Evolutionary conservation across 1,140 invertebrate genomes (phyloP).

Genomic region (Stegodyphus mimosarum): DNA sequence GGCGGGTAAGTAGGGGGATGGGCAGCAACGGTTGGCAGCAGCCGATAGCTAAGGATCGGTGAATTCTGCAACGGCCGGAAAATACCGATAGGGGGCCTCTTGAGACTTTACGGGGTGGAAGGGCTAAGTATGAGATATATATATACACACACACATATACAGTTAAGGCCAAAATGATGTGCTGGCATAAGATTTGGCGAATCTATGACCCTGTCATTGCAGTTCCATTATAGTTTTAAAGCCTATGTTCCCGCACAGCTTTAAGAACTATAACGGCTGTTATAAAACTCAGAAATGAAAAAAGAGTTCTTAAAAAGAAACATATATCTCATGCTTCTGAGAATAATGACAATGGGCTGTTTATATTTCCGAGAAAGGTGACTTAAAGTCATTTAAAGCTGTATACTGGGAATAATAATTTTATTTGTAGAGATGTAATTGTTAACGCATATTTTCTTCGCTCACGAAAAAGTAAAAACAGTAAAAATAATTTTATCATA

Average conservation of each 20-base stretch:
- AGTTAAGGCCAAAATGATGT: slow-evolving; percentile 32
- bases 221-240: slow-evolving; percentile 24
- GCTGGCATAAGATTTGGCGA: slow-evolving; percentile 28
- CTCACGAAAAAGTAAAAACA: no score
- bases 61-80: slow-evolving; percentile 54
- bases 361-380: no score
- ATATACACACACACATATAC: slow-evolving; percentile 32
- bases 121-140: slow-evolving; percentile 40
- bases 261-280: slow-evolving; percentile 36
- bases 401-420: no score
- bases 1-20: background rate
- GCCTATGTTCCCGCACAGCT: background rate
- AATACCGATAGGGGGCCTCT: slow-evolving; percentile 45
- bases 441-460: no score
- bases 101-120: slow-evolving; percentile 5
- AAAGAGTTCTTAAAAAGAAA: background rate
- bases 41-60: slow-evolving; percentile 56
- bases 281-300: slow-evolving; percentile 38
- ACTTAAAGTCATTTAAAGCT: no score
- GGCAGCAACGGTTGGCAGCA: slow-evolving; percentile 40
- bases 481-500: no score
- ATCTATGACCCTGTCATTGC: slow-evolving; percentile 57
- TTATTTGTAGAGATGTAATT: no score
- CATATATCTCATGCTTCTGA: background rate
- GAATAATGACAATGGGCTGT: slow-evolving; percentile 49